Percentiles rank a stretch among this genome's conserved stretches.
Conservation (phyloP, 2,888 invertebrate species). For the Nephrotoma appendiculata region DNA sequence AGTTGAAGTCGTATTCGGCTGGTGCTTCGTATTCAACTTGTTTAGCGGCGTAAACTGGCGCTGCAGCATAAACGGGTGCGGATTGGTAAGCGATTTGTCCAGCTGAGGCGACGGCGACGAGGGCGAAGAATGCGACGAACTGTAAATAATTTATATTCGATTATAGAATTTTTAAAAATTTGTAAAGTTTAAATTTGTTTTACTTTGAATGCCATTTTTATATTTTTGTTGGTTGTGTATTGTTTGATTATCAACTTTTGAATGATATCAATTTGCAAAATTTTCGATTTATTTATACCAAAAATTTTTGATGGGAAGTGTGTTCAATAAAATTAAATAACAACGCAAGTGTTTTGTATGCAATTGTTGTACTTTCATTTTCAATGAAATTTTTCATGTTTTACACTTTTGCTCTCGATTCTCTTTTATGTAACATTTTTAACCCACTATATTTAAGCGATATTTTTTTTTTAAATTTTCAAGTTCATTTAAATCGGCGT, state of each 20-base stretch:
- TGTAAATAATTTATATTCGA: constrained; percentile 10
- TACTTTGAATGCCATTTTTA: constrained; percentile 7
- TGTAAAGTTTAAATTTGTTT: not conserved
- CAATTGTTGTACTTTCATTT: not conserved
- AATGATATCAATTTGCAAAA: not conserved
- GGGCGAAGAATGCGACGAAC: constrained; percentile 22
- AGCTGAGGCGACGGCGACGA: constrained; percentile 15
- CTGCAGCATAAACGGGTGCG: constrained; percentile 12
- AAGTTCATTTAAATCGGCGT: not conserved
- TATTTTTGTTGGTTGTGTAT: not conserved
- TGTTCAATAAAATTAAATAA: not conserved
- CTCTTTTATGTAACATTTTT: not conserved
- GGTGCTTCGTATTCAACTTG: constrained; percentile 25
- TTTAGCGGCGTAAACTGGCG: constrained; percentile 10
- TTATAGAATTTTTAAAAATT: not conserved
- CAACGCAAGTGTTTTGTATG: not conserved
- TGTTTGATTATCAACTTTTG: not conserved
- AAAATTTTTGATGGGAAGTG: not conserved
- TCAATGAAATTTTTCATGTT: not conserved
- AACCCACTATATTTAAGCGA: not conserved
- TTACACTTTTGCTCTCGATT: not conserved
- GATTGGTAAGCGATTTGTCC: constrained; percentile 14
- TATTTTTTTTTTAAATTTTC: not conserved
- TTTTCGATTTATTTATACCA: not conserved
- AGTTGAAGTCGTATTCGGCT: constrained; percentile 35